Base-by-base conservation (phyloP, 1,140 invertebrate species). In the Drosophila pallidifrons region DNA sequence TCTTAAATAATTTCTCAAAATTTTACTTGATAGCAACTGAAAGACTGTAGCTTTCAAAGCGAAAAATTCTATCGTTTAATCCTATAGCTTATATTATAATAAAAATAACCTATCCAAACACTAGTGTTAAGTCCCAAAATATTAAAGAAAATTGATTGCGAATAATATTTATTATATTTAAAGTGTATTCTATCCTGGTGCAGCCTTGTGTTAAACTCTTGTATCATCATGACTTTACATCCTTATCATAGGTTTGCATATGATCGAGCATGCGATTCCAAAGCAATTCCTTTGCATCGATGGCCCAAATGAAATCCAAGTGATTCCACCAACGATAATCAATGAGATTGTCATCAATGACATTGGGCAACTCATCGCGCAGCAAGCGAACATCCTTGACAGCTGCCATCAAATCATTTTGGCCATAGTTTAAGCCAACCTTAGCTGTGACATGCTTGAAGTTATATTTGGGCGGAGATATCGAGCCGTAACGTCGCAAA, bases 301-400 rank as follows among this genome's bases (percentile, higher is more conserved):
- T 8, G 46, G 93, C 94, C 91, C 93, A 94, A 51, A 95, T 77
- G 70, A 94, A 95, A 76, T 95, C 94, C 16, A 95, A 60, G 74
- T 95, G 94, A 78, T 94, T 94, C 61, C 94, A 95, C 13, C 83
- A 68, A n/a, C 78, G 30, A 74, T 91, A 79, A 0, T 92, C 77
- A 1, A 94, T 91, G 55, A 92, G 75, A 70, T 93, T 93, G 13
- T 92, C 91, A 13, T 32, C 20, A 6, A 55, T 4, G 2, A 55
- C 25, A 55, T 65, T 55, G 4, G 63, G 51, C 15, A 65, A 13
- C 8, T 20, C 0, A 5, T 16, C 46, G 6, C 46, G 16, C 15
- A 47, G 13, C 3, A 43, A 13, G 11, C n/a, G 41, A n/a, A 43
- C 41, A 43, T 43, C 41, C 11, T 43, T 13, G 3, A 43, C 41